Percentiles rank a stretch among this genome's conserved stretches.
Evolutionary conservation across 2,888 invertebrate species (phyloP).

Genomic region (Acanthacorydalis orientalis): DNA sequence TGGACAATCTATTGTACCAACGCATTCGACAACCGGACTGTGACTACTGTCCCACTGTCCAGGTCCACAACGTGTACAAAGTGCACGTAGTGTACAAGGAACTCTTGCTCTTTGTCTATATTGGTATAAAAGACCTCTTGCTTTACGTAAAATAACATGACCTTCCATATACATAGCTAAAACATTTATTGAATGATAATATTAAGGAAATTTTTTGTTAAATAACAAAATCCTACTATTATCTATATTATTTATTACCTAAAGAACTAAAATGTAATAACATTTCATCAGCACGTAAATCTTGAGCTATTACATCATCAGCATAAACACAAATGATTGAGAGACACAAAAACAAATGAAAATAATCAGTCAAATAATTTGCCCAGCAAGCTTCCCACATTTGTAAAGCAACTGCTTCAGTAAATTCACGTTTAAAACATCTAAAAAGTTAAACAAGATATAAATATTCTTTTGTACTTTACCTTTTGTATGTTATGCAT

Average conservation of each 20-base stretch:
- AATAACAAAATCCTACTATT: neutral
- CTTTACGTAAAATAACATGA: conserved; percentile 74
- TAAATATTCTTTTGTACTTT: conserved; percentile 1
- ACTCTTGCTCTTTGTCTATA: conserved; percentile 75
- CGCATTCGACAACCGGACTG: conserved; percentile 72
- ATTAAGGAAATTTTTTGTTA: too few relatives aligned
- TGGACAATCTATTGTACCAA: conserved; percentile 33
- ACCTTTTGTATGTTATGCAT: neutral
- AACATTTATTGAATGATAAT: conserved; percentile 15
- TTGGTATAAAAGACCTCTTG: conserved; percentile 77
- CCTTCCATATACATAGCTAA: conserved; percentile 95
- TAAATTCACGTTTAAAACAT: conserved; percentile 85
- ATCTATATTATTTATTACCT: conserved; percentile 24
- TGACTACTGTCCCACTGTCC: conserved; percentile 93
- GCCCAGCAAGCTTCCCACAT: conserved; percentile 99
- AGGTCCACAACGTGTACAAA: conserved; percentile 78
- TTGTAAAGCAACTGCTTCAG: conserved; percentile 68
- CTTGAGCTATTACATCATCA: conserved; percentile 84
- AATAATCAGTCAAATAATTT: conserved; percentile 89
- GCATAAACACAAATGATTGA: conserved; percentile 87
- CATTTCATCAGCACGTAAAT: conserved; percentile 86
- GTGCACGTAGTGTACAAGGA: conserved; percentile 75
- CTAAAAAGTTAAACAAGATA: conserved; percentile 26
- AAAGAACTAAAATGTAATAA: conserved; percentile 86
- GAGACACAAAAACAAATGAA: conserved; percentile 85